Base-by-base conservation (phyloP, 1,140 invertebrate species). In the Lasaia peninsularis region DNA sequence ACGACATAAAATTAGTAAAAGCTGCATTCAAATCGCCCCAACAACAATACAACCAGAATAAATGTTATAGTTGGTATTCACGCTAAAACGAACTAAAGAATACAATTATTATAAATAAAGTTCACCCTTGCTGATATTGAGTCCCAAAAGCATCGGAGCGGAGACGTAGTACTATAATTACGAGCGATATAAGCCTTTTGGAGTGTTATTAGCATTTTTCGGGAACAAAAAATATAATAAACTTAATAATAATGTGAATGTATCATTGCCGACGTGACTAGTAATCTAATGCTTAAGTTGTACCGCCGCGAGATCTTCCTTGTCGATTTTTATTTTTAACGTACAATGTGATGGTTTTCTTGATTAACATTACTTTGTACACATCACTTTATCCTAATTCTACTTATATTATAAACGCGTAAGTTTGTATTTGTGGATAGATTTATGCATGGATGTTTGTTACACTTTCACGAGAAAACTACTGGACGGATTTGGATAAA, bases 151-250 rank as follows among this genome's bases (percentile, higher is more conserved):
- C 73, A 63, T 59, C 69, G 69, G 57, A 73, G 63, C 67, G 71
- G 60, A 63, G 64, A 69, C 67, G 63, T 62, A 76, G 67, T 67
- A 76, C 71, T 67, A 66, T 76, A 74, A 76, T 76, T 76, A 76
- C 62, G 65, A 44, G 62, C 63, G 64, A 69, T 71, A 71, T 74
- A 70, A 73, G 73, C 71, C 69, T 71, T 73, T 73, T 65, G 65
- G 60, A 54, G 56, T 61, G 71, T 72, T 76, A 76, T 76, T 76
- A 76, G 67, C 65, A 68, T 75, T 69, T 73, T 70, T 69, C 52
- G 59, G 56, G 32, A 58, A 68, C 65, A 73, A 74, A 76, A 71
- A 70, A 67, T 60, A 76, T 76, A 73, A 76, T 76, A 73, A 71
- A 63, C 58, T 65, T 73, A 76, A 76, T 73, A 76, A 76, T 58